Evolutionary conservation across 2,888 invertebrate species (phyloP), one percentile per base, ranked within the genome.

Genomic region (Pheosia gnoma): DNA sequence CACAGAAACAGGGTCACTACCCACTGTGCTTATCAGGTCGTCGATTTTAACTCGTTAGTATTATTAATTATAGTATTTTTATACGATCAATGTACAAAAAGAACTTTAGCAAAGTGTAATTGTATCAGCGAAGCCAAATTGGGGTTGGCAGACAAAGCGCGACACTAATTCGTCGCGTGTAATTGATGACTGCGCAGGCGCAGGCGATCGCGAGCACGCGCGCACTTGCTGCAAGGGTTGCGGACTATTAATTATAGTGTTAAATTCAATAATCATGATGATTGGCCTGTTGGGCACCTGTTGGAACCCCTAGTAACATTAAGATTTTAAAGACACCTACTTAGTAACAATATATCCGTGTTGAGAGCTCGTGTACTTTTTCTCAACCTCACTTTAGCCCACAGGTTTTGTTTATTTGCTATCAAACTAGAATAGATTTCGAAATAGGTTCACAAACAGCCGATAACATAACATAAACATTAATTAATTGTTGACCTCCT

Each of bases 101-200:
- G 9, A 37, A 60, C 57, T 53, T 38, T 65, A 51, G 51, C 65
- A 57, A 49, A 57, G 39, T 55, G 55, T 58, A 56, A 59, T 60
- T 58, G 60, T 49, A 56, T 57, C 37, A 8, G 55, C 55, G 4
- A 5, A 41, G 51, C 49, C 37, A 51, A 52, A 57, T 49, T 71
- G 64, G 72, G 68, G 72, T 59, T 60, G 65, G 38, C 52, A 60
- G 47, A 62, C 64, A 54, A 69, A 61, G 64, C 56, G 56, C 68
- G 70, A 71, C 68, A 59, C 60, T 71, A 75, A 77, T 75, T 67
- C 66, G 59, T 66, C 63, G 45, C 61, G 60, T 63, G 58, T 77
- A 77, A 77, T 77, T 77, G 75, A 77, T 77, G 70, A 68, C 45
- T 43, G 60, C 72, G 69, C 68, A 38, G 10, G 60, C 72, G 69